These are phyloP conservation scores for Lates japonicus DNA, from an alignment of 2,797 vertebrate species.

Conservation along the genomic window DNA sequence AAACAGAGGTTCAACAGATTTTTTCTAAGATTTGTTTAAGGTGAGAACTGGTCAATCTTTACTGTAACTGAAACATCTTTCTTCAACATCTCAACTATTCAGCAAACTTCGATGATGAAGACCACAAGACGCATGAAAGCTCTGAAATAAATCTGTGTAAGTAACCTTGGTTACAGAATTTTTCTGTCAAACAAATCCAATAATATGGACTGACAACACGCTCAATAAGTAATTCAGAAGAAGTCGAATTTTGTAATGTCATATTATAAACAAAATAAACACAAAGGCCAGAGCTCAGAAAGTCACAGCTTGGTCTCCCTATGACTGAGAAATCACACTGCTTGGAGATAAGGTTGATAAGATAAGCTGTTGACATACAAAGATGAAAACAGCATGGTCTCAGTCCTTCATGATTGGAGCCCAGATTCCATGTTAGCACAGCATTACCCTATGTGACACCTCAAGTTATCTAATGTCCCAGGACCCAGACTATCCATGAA, in stretches of 20 bases:
- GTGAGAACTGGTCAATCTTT: neutral
- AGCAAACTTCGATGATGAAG: neutral
- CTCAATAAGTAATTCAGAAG: neutral
- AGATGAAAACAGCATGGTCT: neutral
- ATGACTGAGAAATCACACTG: neutral
- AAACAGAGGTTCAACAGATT: constrained; percentile 1
- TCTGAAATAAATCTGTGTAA: neutral
- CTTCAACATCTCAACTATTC: neutral
- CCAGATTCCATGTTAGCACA: neutral
- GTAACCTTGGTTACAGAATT: neutral
- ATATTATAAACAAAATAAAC: neutral
- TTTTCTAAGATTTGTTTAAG: neutral
- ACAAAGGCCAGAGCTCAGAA: neutral
- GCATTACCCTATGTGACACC: neutral
- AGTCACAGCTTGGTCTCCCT: neutral
- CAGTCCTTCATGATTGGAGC: neutral
- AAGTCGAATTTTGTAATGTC: neutral
- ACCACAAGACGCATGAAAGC: neutral
- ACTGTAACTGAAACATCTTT: neutral
- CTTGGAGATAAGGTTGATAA: neutral
- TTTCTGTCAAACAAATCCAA: neutral
- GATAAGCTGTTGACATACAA: neutral
- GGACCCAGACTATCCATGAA: neutral
- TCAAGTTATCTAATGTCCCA: neutral
- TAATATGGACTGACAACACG: neutral